Conservation (phyloP, 2,888 invertebrate genomes). For the Poecilobothrus nobilitatus region DNA sequence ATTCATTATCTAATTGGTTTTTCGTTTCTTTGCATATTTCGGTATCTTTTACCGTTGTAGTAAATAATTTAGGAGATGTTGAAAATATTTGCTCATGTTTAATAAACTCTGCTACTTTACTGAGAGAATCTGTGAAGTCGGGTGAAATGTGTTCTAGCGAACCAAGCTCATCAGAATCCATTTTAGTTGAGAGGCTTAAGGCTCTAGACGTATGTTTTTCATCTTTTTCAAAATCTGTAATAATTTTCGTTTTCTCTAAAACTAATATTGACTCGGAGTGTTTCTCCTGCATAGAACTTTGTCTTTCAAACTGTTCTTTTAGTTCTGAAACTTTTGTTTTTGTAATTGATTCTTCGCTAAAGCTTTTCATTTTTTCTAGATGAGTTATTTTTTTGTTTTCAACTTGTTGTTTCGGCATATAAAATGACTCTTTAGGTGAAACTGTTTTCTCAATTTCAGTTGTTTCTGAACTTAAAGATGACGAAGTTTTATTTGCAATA, state of each 20-base stretch:
- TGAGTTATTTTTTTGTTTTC: too few species aligned
- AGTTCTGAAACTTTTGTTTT: constrained; percentile 2
- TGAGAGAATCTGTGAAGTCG: background rate
- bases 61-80: too few species aligned
- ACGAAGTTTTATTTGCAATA: background rate
- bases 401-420: too few species aligned
- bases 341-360: background rate
- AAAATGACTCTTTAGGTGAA: background rate
- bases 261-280: background rate
- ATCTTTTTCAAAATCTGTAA: background rate
- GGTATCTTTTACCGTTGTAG: too few species aligned
- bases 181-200: background rate
- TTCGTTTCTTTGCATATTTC: too few species aligned
- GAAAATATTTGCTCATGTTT: background rate
- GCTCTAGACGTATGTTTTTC: background rate
- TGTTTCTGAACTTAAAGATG: background rate
- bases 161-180: background rate
- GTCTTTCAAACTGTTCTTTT: background rate
- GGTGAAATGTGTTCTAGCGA: background rate
- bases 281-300: background rate
- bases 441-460: background rate
- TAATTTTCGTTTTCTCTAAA: background rate
- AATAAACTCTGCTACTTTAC: background rate
- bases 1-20: too few species aligned
- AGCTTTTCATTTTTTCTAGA: background rate